phyloP scores from a whole-genome alignment of 2,797 vertebrate species.

The Mycteria americana region DNA sequence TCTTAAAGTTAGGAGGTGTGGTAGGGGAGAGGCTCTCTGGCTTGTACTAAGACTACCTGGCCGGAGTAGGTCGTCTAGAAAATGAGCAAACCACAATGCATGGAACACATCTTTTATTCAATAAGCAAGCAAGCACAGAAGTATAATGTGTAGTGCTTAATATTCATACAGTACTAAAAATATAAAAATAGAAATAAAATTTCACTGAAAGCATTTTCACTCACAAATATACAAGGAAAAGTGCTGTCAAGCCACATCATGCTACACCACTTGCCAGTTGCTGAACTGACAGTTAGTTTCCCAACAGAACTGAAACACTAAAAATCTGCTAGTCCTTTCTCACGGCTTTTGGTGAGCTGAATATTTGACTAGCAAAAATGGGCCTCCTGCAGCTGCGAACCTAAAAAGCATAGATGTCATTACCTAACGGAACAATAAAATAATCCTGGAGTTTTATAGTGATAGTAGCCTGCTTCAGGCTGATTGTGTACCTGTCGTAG shows the following conservation, averaged over 20 bases:
- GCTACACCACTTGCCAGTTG: slow-evolving; percentile 41
- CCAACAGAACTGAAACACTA: slow-evolving; percentile 50
- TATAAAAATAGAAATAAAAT: slow-evolving; percentile 80
- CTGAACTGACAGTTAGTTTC: slow-evolving; percentile 44
- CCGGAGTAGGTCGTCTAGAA: not conserved
- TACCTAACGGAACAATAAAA: not conserved
- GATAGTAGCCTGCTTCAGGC: not conserved
- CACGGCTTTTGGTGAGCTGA: slow-evolving; percentile 10
- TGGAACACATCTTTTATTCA: slow-evolving; percentile 74
- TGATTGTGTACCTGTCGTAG: not conserved
- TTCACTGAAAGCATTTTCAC: slow-evolving; percentile 74
- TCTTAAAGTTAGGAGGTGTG: not conserved
- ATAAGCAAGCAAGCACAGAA: slow-evolving; percentile 75
- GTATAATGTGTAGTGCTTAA: slow-evolving; percentile 57
- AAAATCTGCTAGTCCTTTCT: slow-evolving; percentile 34
- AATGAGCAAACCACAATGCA: slow-evolving; percentile 29
- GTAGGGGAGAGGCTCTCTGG: not conserved
- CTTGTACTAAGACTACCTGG: not conserved
- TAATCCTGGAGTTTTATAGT: not conserved
- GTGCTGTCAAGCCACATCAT: slow-evolving; percentile 57
- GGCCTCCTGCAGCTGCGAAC: not conserved
- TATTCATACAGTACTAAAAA: slow-evolving; percentile 71
- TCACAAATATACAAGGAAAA: slow-evolving; percentile 66
- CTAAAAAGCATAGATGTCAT: not conserved
- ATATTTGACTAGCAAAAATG: not conserved